Evolutionary conservation across 2,888 invertebrate species (phyloP).

Genomic region (Hydriomena furcata): DNA sequence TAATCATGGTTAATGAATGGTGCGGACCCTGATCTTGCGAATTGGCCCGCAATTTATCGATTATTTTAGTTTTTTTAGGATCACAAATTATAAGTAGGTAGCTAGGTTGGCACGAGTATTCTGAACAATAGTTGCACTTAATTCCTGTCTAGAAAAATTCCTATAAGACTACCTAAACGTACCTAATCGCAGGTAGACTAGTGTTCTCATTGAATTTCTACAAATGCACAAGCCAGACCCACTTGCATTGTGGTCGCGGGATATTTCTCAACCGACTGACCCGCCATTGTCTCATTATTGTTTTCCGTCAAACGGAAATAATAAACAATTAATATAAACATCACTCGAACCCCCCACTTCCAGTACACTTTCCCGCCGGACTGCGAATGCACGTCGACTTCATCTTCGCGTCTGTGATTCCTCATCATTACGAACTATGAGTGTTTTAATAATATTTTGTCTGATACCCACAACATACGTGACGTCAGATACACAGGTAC

Average conservation of each 20-base stretch:
- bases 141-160: no score
- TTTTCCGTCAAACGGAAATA: constrained; percentile 45
- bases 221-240: constrained; percentile 13
- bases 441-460: constrained; percentile 45
- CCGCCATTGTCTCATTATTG: constrained; percentile 66
- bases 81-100: no score
- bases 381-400: constrained; percentile 49
- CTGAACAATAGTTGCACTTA: no score
- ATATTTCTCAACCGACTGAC: constrained; percentile 59
- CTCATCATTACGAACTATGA: constrained; percentile 22
- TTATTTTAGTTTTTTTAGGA: no score
- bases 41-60: no score
- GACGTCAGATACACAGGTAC: constrained; percentile 43
- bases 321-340: constrained; percentile 70
- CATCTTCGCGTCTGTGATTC: no score
- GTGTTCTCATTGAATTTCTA: constrained; percentile 7
- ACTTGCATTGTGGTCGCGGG: constrained; percentile 38
- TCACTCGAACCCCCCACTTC: constrained; percentile 51
- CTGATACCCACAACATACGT: constrained; percentile 45
- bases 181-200: no score
- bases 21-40: no score
- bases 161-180: no score
- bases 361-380: constrained; percentile 51
- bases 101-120: no score
- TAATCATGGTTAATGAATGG: no score